Evolutionary conservation across 2,797 vertebrate species (phyloP), one percentile per base, ranked within the genome.

Genomic region (Mergus octosetaceus): DNA sequence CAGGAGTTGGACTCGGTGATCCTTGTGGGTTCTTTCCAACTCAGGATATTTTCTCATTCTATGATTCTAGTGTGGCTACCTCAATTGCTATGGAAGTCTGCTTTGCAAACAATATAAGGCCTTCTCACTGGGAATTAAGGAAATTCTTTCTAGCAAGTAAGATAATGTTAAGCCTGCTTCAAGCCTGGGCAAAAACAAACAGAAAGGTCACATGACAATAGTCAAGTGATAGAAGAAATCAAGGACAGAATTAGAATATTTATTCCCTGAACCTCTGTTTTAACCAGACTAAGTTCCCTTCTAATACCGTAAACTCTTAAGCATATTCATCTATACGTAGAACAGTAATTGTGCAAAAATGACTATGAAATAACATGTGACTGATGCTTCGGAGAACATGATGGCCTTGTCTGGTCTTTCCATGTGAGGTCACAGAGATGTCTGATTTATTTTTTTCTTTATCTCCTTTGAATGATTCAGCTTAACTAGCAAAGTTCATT

Each of bases 401-500:
- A 62, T 18, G 10, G 56, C 38, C 45, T 74, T 53, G 39, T 21
- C 62, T 66, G 53, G 38, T 36, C 56, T 45, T 71, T 22, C 36
- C 64, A 45, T 21, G 19, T 36, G 53, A 86, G 34, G 30, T 84
- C 93, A 89, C 13, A 10, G 2, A 18, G 32, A 13, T 57, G 69
- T 72, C 41, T n/a, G n/a, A 83, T n/a, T 58, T 78, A 62, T 19
- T 80, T 85, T 54, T 79, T 10, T 25, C 27, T 77, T 91, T 78
- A 65, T 83, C 65, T 82, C 56, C 41, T 75, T 82, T 3, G 30
- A 93, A 91, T 78, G 90, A 95, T 41, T 57, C 87, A 91, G 78
- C 18, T 41, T 81, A 87, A 58, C 41, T 69, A 65, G 57, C 51
- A 65, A 92, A 88, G 73, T 53, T 32, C 49, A 84, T 47, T 22